Base-by-base conservation (phyloP, 2,888 invertebrate species). In the Cyclophora albipunctata region DNA sequence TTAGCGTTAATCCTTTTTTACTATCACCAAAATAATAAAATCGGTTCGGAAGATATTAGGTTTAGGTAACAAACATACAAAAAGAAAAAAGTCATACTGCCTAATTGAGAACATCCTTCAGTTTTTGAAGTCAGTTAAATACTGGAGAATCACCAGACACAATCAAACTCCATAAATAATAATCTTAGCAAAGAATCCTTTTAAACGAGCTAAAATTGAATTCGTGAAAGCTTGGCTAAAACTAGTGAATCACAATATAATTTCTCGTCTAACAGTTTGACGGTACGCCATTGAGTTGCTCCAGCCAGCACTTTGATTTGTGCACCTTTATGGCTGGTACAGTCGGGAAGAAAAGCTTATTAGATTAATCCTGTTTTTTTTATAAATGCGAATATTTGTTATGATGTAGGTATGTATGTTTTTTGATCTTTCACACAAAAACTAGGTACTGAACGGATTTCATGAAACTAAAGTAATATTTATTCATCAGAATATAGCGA, bases 261-360 rank as follows among this genome's bases (percentile, higher is more conserved):
- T 58, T 55, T 55, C 55, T 51, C 50, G 42, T 52, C 53, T 45
- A 51, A 50, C 52, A 56, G 56, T 58, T 58, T 54, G 56, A 53
- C 49, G 48, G 51, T 4, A 40, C 34, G 53, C 52, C 51, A 54
- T 51, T 45, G 56, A 53, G 48, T 53, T 53, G 57, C 40, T 48
- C 37, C 45, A 48, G 40, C 46, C 42, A 40, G 48, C 54, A 55
- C 57, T 62, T 60, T 62, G 62, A 62, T 60, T 59, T 57, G 52
- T 54, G 48, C 47, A 47, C 49, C 50, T 52, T 48, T 52, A 51
- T 48, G 48, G 46, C 43, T 34, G 35, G 56, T 58, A 59, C 56
- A 49, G 53, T 50, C 49, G 35, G 33, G 34, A 7, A 37, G 41
- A 46, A 7, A 46, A 40, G 40, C 42, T 34, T 20, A 43, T 7